A percentile compares a stretch with the other conserved stretches of the same genome.
Evolutionary conservation across 2,888 invertebrate genomes (phyloP).

Genomic region (Mythimna vitellina): DNA sequence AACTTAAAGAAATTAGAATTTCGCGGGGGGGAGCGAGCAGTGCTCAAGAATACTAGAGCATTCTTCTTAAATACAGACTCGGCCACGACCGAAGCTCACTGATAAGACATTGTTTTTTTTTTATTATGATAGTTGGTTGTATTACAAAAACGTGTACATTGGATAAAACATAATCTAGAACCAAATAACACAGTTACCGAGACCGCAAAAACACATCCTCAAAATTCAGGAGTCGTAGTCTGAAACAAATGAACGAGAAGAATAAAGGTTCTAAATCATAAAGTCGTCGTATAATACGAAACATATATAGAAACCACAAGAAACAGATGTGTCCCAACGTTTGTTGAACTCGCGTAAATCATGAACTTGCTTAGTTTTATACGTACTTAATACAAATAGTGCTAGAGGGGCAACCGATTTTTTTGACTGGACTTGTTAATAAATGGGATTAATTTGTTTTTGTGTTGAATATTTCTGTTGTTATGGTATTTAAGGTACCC

Average conservation of each 20-base stretch:
- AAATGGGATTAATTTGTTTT: background rate
- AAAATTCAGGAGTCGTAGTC: conserved; percentile 42
- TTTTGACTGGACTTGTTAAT: background rate
- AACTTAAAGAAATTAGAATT: too few species aligned
- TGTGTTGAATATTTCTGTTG: background rate
- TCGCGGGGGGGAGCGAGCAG: too few species aligned
- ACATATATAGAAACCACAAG: conserved; percentile 56
- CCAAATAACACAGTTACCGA: background rate
- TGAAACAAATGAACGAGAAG: conserved; percentile 50
- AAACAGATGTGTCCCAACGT: conserved; percentile 49
- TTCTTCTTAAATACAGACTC: background rate
- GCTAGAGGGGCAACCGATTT: background rate
- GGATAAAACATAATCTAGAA: conserved; percentile 12
- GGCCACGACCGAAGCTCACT: background rate
- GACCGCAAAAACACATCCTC: conserved; percentile 7
- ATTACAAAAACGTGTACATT: background rate
- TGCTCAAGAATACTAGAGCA: too few species aligned
- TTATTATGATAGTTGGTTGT: background rate
- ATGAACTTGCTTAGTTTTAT: conserved; percentile 25
- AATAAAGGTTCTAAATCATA: conserved; percentile 57
- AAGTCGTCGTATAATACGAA: conserved; percentile 37
- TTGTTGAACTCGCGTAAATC: conserved; percentile 56
- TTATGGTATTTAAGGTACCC: background rate
- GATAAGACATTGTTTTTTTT: background rate
- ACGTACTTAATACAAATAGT: background rate